Evolutionary conservation across 2,888 invertebrate genomes (phyloP), one percentile per base, ranked within the genome.

Genomic region (Eristalis arbustorum): DNA sequence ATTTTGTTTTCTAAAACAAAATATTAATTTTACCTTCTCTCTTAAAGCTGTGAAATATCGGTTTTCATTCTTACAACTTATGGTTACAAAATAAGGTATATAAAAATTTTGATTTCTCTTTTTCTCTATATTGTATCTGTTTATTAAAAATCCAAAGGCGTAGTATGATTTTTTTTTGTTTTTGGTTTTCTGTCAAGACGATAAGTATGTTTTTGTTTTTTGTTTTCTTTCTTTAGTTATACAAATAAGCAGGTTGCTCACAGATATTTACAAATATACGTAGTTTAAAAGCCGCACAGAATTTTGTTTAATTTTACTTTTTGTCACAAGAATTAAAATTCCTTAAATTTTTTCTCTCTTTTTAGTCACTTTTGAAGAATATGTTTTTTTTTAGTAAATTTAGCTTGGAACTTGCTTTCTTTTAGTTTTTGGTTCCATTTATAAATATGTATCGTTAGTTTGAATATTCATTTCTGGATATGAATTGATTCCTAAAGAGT

Each of bases 401-500:
- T 72, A 49, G 18, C 88, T 88, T 79, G 78, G 80, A 88, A 89
- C 85, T 88, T 87, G 88, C 74, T 88, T 31, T 4, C 3, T 31
- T 74, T 49, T 49, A 67, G 68, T 59, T 73, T 79, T 67, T 28
- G 57, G 42, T 62, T 62, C 25, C 23, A n/a, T 56, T 34, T 37
- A 72, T 18, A 49, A 49, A 49, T 49, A 37, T 63, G 56, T 63
- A 49, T 28, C 63, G 59, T 73, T 74, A 68, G 68, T 72, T 59
- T 62, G 64, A 74, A 63, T 68, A 80, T 75, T 81, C 75, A 66
- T 75, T 81, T 59, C 42, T 64, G 67, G 82, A 82, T 82, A 82
- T 82, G 82, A 67, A 72, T 77, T 76, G 77, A 77, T 82, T 82
- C 82, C 82, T 76, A 77, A 76, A 64, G 42, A 22, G 56, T 63